A percentile compares a stretch with the other conserved stretches of the same genome.
phyloP scores from a whole-genome alignment of 2,797 vertebrate species.

The Mustela erminea region DNA sequence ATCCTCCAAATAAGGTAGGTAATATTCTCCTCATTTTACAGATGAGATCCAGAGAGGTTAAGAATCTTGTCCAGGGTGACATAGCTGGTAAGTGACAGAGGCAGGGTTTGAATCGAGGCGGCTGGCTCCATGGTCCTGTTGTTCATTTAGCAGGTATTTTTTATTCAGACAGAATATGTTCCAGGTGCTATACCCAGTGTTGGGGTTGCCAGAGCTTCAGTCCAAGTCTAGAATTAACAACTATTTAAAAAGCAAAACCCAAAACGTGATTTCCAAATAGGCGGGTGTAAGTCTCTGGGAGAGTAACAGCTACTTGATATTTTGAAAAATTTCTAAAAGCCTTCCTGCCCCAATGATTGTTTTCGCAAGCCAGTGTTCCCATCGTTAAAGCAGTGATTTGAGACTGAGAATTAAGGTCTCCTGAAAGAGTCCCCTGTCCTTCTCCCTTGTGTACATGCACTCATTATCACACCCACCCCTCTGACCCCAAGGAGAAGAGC shows the following conservation, averaged over 20 bases:
- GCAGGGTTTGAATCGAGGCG: too few species aligned
- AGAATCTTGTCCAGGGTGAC: too few species aligned
- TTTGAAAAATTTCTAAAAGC: neutral
- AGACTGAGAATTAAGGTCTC: neutral
- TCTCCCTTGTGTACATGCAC: neutral
- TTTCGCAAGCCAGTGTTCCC: conserved; percentile 7
- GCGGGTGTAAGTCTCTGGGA: neutral
- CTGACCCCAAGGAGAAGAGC: neutral
- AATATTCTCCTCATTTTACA: too few species aligned
- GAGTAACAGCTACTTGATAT: neutral
- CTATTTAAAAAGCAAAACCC: too few species aligned
- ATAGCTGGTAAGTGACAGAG: neutral
- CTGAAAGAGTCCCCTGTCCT: neutral
- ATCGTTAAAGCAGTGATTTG: neutral
- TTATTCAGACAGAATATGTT: neutral
- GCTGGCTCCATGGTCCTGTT: neutral
- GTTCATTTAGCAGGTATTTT: too few species aligned
- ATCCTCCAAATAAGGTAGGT: too few species aligned
- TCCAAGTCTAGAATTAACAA: too few species aligned
- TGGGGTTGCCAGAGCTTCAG: too few species aligned
- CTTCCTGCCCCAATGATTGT: neutral
- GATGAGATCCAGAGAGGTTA: too few species aligned
- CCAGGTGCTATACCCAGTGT: too few species aligned
- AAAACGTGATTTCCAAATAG: too few species aligned
- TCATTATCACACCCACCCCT: neutral